Conservation (phyloP, 2,888 invertebrate genomes). For the Orchesellides sinensis region DNA sequence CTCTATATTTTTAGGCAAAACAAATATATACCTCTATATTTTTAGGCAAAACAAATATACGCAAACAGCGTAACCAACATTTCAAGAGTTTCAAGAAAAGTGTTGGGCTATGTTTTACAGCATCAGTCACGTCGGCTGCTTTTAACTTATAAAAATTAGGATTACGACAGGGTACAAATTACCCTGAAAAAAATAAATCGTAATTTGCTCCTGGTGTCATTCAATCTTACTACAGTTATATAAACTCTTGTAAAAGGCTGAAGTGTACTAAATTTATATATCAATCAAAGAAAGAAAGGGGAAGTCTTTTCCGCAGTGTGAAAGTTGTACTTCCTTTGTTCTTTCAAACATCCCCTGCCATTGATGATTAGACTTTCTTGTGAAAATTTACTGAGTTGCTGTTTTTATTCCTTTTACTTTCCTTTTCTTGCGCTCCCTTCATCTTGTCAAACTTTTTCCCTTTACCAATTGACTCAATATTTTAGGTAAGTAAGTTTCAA, state of each 20-base stretch:
- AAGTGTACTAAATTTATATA: too few species aligned
- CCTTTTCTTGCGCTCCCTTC: neutral
- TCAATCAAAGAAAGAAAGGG: slow-evolving; percentile 5
- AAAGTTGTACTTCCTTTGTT: slow-evolving; percentile 40
- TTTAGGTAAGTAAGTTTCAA: slow-evolving; percentile 28
- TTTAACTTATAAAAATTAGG: neutral
- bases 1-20: too few species aligned
- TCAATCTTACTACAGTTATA: too few species aligned
- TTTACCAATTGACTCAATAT: slow-evolving; percentile 6
- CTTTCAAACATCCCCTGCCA: neutral
- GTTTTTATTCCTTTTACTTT: slow-evolving; percentile 2
- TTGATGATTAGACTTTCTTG: too few species aligned
- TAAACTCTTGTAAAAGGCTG: too few species aligned
- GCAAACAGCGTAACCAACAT: too few species aligned
- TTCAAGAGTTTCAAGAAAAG: too few species aligned
- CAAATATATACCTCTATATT: too few species aligned
- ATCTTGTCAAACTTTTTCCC: slow-evolving; percentile 52
- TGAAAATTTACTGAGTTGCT: too few species aligned
- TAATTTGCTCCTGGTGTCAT: neutral
- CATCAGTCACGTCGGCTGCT: too few species aligned
- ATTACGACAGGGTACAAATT: neutral
- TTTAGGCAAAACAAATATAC: too few species aligned
- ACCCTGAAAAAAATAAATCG: slow-evolving; percentile 9
- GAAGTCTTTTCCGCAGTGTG: slow-evolving; percentile 11
- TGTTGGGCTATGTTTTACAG: too few species aligned